Evolutionary conservation across 2,888 invertebrate species (phyloP).

Genomic region (Piscicola geometra): DNA sequence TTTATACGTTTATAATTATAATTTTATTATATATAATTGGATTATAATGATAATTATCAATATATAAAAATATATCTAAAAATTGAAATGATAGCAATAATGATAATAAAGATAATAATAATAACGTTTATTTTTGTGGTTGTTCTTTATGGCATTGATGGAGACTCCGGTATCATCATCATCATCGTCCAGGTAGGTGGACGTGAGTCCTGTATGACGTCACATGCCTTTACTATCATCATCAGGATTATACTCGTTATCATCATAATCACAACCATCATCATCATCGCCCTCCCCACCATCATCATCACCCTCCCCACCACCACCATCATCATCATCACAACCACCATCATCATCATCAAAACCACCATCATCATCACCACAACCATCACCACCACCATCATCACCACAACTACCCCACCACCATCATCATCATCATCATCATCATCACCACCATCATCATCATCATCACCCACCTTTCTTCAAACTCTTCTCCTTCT

Average conservation of each 20-base stretch:
- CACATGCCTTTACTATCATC: too few species aligned
- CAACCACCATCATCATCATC: slow-evolving; percentile 68
- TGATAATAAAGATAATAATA: not conserved
- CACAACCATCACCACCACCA: too few species aligned
- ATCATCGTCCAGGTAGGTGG: slow-evolving; percentile 26
- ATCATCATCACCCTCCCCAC: not conserved
- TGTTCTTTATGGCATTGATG: slow-evolving; percentile 21
- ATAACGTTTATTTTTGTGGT: slow-evolving; percentile 30
- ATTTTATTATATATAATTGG: too few species aligned
- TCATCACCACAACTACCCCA: slow-evolving; percentile 68
- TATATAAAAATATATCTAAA: not conserved
- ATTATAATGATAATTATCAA: too few species aligned
- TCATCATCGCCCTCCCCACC: too few species aligned
- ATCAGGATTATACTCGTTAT: too few species aligned
- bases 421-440: not conserved
- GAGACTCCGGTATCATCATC: slow-evolving; percentile 21
- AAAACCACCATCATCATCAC: slow-evolving; percentile 84
- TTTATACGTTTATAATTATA: too few species aligned
- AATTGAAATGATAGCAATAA: slow-evolving; percentile 7
- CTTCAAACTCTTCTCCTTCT: slow-evolving; percentile 58
- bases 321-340: not conserved
- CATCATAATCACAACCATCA: too few species aligned
- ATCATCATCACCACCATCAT: slow-evolving; percentile 57
- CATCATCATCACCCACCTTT: slow-evolving; percentile 56
- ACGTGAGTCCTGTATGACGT: slow-evolving; percentile 9